Evolutionary conservation across 2,888 invertebrate genomes (phyloP).

Genomic region (Seira musarum): DNA sequence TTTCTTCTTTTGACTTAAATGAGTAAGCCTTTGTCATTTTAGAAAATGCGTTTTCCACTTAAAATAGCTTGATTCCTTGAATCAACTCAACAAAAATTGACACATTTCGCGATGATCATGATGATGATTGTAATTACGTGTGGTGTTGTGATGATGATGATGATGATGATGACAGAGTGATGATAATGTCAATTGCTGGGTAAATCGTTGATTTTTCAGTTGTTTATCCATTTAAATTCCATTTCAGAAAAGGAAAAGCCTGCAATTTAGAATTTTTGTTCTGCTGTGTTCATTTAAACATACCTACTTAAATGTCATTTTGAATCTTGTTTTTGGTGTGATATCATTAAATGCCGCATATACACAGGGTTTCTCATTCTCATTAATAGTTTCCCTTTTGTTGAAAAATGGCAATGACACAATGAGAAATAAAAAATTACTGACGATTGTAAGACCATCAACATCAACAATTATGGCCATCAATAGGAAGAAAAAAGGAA

Average conservation of each 20-base stretch:
- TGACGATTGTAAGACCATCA: background rate
- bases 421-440: conserved; percentile 14
- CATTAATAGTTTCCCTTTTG: conserved; percentile 13
- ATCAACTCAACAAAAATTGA: conserved; percentile 26
- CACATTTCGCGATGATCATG: background rate
- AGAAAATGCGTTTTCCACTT: conserved; percentile 32
- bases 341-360: background rate
- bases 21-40: conserved; percentile 19
- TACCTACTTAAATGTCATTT: background rate
- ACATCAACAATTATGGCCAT: background rate
- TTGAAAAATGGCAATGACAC: conserved; percentile 27
- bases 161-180: background rate
- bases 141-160: too few relatives aligned
- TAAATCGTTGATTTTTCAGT: background rate
- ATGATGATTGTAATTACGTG: background rate
- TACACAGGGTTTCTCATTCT: background rate
- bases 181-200: background rate
- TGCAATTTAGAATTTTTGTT: background rate
- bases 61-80: conserved; percentile 48
- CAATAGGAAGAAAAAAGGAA: conserved; percentile 21
- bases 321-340: too few relatives aligned
- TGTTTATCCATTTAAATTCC: too few relatives aligned
- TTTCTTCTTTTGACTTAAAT: background rate
- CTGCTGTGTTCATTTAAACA: background rate
- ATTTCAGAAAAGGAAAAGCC: background rate